Evolutionary conservation across 1,140 invertebrate genomes (phyloP).

Genomic region (Diabrotica virgifera): DNA sequence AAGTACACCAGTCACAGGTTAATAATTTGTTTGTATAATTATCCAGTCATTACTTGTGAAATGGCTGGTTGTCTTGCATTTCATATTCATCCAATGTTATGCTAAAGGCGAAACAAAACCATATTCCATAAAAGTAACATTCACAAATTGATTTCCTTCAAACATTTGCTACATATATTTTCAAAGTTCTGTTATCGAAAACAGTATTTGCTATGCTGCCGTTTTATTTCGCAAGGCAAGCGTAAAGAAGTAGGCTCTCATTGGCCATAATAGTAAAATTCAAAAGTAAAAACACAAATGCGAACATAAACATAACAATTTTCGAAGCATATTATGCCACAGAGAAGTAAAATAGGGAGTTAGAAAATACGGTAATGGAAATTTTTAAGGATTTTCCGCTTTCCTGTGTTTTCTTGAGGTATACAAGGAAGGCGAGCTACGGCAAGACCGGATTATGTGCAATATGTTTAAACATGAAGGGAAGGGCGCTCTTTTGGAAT

Average conservation of each 20-base stretch:
- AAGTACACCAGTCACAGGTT: no score
- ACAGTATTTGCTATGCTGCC: neutral
- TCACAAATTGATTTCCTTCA: neutral
- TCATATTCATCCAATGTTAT: no score
- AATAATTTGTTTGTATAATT: no score
- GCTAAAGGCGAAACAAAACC: no score
- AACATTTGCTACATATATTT: neutral
- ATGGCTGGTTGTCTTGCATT: no score
- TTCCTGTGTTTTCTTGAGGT: neutral
- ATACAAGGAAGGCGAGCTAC: no score
- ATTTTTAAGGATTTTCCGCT: neutral
- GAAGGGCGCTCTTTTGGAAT: no score
- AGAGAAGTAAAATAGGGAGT: slow-evolving; percentile 11
- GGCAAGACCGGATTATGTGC: no score
- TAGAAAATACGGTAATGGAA: slow-evolving; percentile 14
- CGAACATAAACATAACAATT: slow-evolving; percentile 19
- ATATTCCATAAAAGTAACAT: neutral
- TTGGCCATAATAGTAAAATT: slow-evolving; percentile 16
- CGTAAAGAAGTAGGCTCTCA: slow-evolving; percentile 1
- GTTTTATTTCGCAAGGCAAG: neutral
- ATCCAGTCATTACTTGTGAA: no score
- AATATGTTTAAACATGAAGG: no score
- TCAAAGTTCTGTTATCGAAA: neutral
- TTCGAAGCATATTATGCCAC: slow-evolving; percentile 13
- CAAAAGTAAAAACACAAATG: slow-evolving; percentile 20